These are phyloP conservation scores for Azemiops feae DNA, from an alignment of 2,113 vertebrate species.

Conservation along the genomic window DNA sequence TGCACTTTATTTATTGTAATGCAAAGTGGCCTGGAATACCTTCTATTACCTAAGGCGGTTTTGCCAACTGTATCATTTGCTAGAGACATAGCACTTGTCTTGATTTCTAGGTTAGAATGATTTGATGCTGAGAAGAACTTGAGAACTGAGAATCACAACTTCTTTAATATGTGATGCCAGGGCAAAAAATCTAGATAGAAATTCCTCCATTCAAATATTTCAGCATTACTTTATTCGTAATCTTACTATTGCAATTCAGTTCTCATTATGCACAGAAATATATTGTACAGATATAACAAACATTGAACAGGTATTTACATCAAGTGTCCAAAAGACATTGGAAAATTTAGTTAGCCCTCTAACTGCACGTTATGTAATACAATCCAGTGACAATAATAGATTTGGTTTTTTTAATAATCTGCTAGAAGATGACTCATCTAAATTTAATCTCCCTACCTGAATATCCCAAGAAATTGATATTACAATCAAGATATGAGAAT, in stretches of 20 bases:
- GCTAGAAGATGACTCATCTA: too few species aligned
- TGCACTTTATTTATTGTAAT: neutral
- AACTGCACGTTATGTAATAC: neutral
- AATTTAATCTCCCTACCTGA: too few species aligned
- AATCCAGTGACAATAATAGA: neutral
- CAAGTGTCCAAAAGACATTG: neutral
- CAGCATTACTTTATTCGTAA: neutral
- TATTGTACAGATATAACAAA: neutral
- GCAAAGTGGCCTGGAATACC: neutral
- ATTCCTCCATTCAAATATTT: neutral
- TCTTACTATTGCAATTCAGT: neutral
- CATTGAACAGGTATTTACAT: neutral
- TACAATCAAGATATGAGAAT: too few species aligned
- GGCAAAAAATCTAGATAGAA: neutral
- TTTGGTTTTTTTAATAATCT: too few species aligned
- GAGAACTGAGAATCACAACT: neutral
- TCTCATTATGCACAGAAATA: neutral
- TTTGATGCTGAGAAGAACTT: neutral
- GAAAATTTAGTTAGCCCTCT: neutral
- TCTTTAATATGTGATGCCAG: neutral
- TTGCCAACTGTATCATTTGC: neutral
- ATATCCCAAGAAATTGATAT: too few species aligned
- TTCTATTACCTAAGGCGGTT: neutral
- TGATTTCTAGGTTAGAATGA: neutral
- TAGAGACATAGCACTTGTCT: neutral